Evolutionary conservation across 2,888 invertebrate genomes (phyloP).

Genomic region (Ophion slaviceki): DNA sequence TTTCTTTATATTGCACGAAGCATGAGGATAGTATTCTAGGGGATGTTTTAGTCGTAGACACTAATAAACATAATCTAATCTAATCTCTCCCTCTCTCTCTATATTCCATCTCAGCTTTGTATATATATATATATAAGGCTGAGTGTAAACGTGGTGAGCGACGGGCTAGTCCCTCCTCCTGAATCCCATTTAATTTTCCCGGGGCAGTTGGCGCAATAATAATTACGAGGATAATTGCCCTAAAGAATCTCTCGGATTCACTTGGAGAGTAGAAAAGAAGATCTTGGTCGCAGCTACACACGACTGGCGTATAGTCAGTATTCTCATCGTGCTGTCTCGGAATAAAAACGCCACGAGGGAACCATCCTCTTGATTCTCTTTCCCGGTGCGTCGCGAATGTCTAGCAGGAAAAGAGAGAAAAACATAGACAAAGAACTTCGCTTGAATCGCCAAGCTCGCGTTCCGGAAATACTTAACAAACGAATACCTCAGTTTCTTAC

Average conservation of each 20-base stretch:
- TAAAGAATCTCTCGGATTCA: constrained; percentile 68
- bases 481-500: neutral
- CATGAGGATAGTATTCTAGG: too few species aligned
- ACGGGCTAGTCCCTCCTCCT: constrained; percentile 32
- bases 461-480: neutral
- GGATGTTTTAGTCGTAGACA: too few species aligned
- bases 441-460: neutral
- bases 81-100: too few species aligned
- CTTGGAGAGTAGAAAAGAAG: constrained; percentile 64
- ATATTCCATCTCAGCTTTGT: too few species aligned
- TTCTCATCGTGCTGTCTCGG: neutral
- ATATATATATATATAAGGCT: too few species aligned
- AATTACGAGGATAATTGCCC: constrained; percentile 70
- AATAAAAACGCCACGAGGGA: constrained; percentile 52
- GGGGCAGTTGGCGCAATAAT: constrained; percentile 70
- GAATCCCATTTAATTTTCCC: constrained; percentile 64
- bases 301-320: neutral
- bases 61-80: too few species aligned
- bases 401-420: neutral
- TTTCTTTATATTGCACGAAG: too few species aligned
- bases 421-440: neutral
- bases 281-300: neutral
- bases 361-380: constrained; percentile 53
- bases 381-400: constrained; percentile 49
- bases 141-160: constrained; percentile 7